Conservation (phyloP, 2,797 vertebrate species). For the Scyliorhinus canicula region DNA sequence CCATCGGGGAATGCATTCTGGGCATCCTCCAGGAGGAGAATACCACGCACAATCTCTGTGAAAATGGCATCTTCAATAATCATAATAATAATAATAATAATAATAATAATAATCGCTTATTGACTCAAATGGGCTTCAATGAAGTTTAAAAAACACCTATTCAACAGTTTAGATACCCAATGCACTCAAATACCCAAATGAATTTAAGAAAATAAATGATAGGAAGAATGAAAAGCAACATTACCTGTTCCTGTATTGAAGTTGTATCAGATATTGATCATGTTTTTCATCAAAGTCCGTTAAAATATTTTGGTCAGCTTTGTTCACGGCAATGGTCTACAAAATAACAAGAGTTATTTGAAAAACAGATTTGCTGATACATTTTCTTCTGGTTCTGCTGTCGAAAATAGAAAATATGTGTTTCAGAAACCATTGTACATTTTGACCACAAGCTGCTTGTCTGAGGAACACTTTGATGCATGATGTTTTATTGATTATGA, state of each 20-base stretch:
- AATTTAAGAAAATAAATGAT: not conserved
- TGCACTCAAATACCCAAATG: not conserved
- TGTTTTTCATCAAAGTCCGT: conserved; percentile 78
- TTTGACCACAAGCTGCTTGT: conserved; percentile 35
- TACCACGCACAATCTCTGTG: no score
- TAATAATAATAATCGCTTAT: no score
- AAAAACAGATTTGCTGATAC: not conserved
- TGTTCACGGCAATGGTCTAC: conserved; percentile 53
- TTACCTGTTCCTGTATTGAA: conserved; percentile 96
- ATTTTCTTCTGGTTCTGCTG: not conserved
- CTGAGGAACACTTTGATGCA: conserved; percentile 23
- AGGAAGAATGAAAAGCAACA: conserved; percentile 38
- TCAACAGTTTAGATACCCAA: not conserved
- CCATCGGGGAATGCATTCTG: no score
- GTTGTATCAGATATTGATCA: conserved; percentile 86
- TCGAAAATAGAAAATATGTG: conserved; percentile 41
- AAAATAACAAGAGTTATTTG: conserved; percentile 44
- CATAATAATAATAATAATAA: no score
- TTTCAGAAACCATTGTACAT: not conserved
- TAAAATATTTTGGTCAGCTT: conserved; percentile 53
- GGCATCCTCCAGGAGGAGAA: no score
- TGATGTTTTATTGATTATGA: conserved; percentile 43
- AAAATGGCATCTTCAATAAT: not conserved
- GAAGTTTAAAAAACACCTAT: no score
- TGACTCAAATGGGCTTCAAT: no score